A percentile compares a stretch with the other conserved stretches of the same genome.
These are phyloP conservation scores for Zhuqinia jingwanae DNA, from an alignment of 2,888 invertebrate species.

Conservation along the genomic window DNA sequence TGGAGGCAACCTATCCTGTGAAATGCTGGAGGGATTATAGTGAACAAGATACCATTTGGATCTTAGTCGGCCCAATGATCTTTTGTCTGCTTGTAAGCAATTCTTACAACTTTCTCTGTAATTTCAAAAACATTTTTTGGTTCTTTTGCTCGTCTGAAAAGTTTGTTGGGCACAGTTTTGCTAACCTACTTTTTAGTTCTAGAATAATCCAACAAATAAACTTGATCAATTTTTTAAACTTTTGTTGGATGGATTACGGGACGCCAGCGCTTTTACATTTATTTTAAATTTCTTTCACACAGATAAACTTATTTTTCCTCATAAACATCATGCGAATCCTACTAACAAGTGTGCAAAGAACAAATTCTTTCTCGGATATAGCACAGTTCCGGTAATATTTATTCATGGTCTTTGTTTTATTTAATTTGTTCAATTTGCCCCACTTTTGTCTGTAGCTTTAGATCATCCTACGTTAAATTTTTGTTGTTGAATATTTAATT, in stretches of 20 bases:
- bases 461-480: neutral
- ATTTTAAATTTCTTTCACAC: neutral
- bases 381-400: slow-evolving; percentile 76
- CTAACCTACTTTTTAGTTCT: too few relatives aligned
- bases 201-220: neutral
- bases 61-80: slow-evolving; percentile 80
- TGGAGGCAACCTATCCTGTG: slow-evolving; percentile 78
- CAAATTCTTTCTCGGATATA: slow-evolving; percentile 79
- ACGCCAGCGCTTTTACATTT: neutral
- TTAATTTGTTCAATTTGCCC: neutral
- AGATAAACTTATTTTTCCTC: slow-evolving; percentile 68
- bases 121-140: too few relatives aligned
- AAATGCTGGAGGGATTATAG: slow-evolving; percentile 80
- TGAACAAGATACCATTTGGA: slow-evolving; percentile 80
- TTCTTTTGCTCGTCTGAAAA: too few relatives aligned
- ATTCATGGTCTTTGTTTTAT: neutral
- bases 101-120: too few relatives aligned
- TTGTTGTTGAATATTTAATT: neutral
- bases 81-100: slow-evolving; percentile 80
- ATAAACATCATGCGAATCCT: slow-evolving; percentile 80
- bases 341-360: slow-evolving; percentile 79
- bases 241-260: neutral
- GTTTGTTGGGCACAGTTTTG: too few relatives aligned
- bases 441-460: neutral
- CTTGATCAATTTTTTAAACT: neutral